phyloP scores from a whole-genome alignment of 2,797 vertebrate species.

The Cyclopterus lumpus region DNA sequence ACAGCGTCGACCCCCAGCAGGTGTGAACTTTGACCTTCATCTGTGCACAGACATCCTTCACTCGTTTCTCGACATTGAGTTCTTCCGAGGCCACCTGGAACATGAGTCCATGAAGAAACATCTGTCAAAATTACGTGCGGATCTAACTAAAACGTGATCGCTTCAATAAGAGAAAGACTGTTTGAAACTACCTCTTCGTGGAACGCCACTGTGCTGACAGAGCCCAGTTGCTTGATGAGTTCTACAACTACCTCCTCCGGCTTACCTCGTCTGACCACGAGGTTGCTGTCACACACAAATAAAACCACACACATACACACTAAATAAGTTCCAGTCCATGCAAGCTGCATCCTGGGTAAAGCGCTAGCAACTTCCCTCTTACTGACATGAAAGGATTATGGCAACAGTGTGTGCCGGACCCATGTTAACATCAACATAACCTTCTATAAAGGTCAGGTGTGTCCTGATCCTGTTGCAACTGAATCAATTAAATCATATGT shows the following conservation, averaged over 20 bases:
- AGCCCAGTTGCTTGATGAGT: constrained; percentile 84
- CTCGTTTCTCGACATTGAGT: constrained; percentile 80
- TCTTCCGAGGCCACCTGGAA: constrained; percentile 85
- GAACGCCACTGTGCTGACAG: constrained; percentile 83
- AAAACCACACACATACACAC: constrained; percentile 34
- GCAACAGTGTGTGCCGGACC: constrained; percentile 48
- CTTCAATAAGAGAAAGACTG: background rate
- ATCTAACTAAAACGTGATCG: background rate
- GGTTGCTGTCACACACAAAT: constrained; percentile 76
- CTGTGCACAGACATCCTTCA: constrained; percentile 81
- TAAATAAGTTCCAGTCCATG: constrained; percentile 27
- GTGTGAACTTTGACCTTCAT: constrained; percentile 84
- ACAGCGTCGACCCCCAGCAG: constrained; percentile 87
- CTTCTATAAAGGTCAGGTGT: constrained; percentile 52
- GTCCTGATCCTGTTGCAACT: constrained; percentile 60
- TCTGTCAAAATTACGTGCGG: background rate
- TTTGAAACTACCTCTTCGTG: constrained; percentile 84
- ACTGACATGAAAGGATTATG: constrained; percentile 28
- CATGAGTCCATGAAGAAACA: background rate
- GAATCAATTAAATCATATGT: constrained; percentile 15
- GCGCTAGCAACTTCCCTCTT: constrained; percentile 6
- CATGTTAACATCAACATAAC: constrained; percentile 57
- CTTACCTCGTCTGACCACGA: constrained; percentile 85
- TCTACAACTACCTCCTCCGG: constrained; percentile 85
- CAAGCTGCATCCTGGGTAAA: constrained; percentile 77